phyloP scores from a whole-genome alignment of 2,888 invertebrate species.

The Heliconius sara region DNA sequence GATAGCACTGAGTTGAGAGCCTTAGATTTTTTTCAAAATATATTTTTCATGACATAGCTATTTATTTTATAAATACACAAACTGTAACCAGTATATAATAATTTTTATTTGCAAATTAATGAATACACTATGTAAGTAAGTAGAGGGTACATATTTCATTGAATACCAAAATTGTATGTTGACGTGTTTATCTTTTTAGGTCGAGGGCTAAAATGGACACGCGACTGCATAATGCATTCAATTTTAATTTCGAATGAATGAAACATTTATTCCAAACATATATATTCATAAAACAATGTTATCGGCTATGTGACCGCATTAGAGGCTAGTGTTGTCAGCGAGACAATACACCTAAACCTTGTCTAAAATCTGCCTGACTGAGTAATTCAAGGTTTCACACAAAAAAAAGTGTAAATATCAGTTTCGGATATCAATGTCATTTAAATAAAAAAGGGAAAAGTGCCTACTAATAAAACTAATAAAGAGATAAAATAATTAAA shows the following conservation, averaged over 20 bases:
- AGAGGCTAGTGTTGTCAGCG: slow-evolving; percentile 48
- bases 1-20: too few relatives aligned
- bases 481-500: too few relatives aligned
- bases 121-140: neutral
- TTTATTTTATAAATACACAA: too few relatives aligned
- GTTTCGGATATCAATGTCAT: slow-evolving; percentile 27
- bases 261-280: slow-evolving; percentile 25
- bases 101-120: neutral
- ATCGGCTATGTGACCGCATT: slow-evolving; percentile 54
- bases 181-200: slow-evolving; percentile 28
- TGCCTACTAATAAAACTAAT: too few relatives aligned
- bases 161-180: slow-evolving; percentile 12
- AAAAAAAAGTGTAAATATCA: slow-evolving; percentile 22
- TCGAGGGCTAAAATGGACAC: slow-evolving; percentile 23
- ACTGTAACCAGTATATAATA: neutral
- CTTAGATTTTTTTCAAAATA: too few relatives aligned
- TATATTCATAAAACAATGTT: slow-evolving; percentile 56
- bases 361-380: slow-evolving; percentile 36
- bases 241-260: slow-evolving; percentile 23
- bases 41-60: too few relatives aligned
- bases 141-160: neutral
- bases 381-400: slow-evolving; percentile 40
- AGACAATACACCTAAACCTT: slow-evolving; percentile 53
- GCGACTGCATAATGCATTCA: slow-evolving; percentile 12
- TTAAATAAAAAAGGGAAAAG: slow-evolving; percentile 20